These are phyloP conservation scores for Parazoanthus atlanticus DNA, from an alignment of 92 coral and sea anemone species.

Conservation along the genomic window DNA sequence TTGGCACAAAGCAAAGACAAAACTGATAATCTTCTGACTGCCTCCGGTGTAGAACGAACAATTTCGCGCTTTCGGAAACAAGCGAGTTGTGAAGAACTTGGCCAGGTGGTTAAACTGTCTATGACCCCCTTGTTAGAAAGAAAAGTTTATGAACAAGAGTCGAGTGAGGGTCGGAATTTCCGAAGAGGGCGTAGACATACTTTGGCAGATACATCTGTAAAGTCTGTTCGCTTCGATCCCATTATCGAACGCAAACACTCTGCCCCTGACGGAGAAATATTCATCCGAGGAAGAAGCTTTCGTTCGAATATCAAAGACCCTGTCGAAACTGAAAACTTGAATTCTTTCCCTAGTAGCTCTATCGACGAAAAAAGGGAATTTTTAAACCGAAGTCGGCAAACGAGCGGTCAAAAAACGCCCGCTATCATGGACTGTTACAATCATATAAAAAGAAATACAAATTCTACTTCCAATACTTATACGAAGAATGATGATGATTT, in stretches of 20 bases:
- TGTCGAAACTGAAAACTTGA: neutral
- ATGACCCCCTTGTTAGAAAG: neutral
- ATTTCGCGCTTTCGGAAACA: constrained; percentile 7
- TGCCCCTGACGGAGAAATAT: neutral
- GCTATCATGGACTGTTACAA: neutral
- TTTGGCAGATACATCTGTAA: too few species aligned
- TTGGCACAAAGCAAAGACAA: neutral
- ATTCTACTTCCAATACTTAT: neutral
- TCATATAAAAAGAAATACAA: neutral
- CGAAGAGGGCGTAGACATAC: neutral
- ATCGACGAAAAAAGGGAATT: neutral
- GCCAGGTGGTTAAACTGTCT: constrained; percentile 19
- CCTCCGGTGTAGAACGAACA: constrained; percentile 24
- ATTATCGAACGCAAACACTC: neutral
- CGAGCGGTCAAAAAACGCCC: neutral
- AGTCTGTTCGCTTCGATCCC: neutral
- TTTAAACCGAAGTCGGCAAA: neutral
- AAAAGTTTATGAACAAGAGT: neutral
- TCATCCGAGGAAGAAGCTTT: neutral
- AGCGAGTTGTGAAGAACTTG: neutral
- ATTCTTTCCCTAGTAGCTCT: neutral
- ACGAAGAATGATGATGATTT: neutral
- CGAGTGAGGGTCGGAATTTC: neutral
- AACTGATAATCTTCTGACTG: constrained; percentile 15
- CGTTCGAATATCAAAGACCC: neutral